Conservation (phyloP, 2,888 invertebrate genomes). For the Onchidella celtica region DNA sequence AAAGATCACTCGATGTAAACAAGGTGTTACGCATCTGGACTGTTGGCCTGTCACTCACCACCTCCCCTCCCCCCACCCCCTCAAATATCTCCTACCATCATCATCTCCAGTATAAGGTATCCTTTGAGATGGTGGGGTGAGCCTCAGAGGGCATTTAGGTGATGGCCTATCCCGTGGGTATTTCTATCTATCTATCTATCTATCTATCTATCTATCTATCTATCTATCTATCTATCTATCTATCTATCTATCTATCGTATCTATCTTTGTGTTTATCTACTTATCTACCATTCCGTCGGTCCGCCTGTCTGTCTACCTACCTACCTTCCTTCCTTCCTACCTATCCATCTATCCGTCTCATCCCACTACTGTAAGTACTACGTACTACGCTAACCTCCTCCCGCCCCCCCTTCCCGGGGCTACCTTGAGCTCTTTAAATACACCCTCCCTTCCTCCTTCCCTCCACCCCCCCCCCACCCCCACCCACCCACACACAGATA, state of each 20-base stretch:
- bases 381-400: no score
- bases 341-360: not conserved
- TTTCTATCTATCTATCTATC: not conserved
- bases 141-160: no score
- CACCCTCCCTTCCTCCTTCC: not conserved
- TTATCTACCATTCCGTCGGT: not conserved
- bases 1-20: no score
- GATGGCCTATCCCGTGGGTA: no score
- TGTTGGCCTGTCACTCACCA: no score
- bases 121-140: no score
- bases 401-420: not conserved
- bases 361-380: no score
- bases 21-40: no score
- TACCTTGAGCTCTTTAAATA: not conserved
- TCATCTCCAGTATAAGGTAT: no score
- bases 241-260: conserved; percentile 26
- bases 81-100: no score
- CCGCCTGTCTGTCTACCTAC: not conserved
- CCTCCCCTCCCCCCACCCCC: no score
- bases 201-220: not conserved
- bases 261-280: not conserved
- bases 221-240: conserved; percentile 22
- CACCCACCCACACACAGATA: not conserved
- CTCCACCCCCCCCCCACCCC: not conserved
- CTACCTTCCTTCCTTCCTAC: not conserved